Percentiles rank a stretch among this genome's conserved stretches.
Conservation (phyloP, 1,140 invertebrate genomes). For the Nautilus pompilius region DNA sequence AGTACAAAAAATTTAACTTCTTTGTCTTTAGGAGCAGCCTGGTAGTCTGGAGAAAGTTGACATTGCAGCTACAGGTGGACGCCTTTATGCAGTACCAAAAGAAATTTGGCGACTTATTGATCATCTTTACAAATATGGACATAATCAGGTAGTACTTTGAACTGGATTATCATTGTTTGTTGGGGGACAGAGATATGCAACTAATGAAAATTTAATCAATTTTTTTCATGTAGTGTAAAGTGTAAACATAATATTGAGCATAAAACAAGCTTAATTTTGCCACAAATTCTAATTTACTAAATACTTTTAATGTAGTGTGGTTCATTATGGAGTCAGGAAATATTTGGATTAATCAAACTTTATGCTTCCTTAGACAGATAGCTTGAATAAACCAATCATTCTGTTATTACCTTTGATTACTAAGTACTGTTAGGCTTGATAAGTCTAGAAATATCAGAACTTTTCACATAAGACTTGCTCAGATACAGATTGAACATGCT, state of each 20-base stretch:
- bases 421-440: no score
- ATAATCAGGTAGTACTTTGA: constrained; percentile 61
- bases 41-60: constrained; percentile 39
- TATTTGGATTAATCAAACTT: no score
- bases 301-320: neutral
- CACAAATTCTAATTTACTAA: neutral
- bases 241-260: neutral
- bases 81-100: constrained; percentile 67
- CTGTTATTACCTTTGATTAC: no score
- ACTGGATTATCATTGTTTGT: neutral
- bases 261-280: neutral
- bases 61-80: constrained; percentile 25
- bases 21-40: constrained; percentile 33
- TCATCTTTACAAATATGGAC: constrained; percentile 81
- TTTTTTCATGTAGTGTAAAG: neutral
- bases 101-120: constrained; percentile 93
- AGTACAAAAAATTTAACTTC: neutral
- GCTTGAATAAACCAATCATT: no score
- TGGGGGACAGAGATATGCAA: neutral
- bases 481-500: no score
- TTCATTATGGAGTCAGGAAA: neutral
- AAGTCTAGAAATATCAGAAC: no score
- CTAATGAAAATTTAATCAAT: neutral
- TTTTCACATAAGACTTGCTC: no score
- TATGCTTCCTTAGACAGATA: no score